Base-by-base conservation (phyloP, 1,140 invertebrate species). In the Philopotamus ludificatus region DNA sequence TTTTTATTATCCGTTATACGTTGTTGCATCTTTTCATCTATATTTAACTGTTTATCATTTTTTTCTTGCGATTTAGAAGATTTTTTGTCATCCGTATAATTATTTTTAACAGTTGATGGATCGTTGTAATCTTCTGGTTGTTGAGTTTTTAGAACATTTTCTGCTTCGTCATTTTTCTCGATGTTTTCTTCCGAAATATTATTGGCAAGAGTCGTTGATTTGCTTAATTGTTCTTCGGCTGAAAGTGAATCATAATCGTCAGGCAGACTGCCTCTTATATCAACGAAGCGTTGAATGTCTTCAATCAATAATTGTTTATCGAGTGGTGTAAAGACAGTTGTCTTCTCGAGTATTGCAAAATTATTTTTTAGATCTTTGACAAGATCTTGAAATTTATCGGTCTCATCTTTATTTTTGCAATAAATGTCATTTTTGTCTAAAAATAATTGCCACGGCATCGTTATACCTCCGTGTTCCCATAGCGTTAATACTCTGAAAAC, bases 401-500 rank as follows among this genome's bases (percentile, higher is more conserved):
- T 55, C 1, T 34, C 25, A 28, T 62, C 62, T 50, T 60, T 60
- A 15, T 63, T 45, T 1, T 63, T 26, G 20, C 26, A 58, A 39
- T 66, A 66, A 9, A 50, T 49, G 23, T 64, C 51, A 21, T 60
- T 66, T 49, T 66, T 66, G 22, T 70, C 68, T 15, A 59, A 20
- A 45, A 70, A 70, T 57, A 70, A 58, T 12, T 70, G 53, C 60
- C 65, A 66, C 10, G 68, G 68, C 61, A 70, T 53, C 16, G 64
- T 49, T 26, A 64, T 66, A 9, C 68, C 68, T n/a, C 68, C 68
- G 18, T 70, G 54, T 47, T 70, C 68, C 68, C 68, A 70, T 2
- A 66, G 10, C n/a, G 60, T 66, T 16, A 70, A 28, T 12, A 70
- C 54, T 23, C 65, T 61, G 18, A 70, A 60, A n/a, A 62, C 44